A percentile compares a stretch with the other conserved stretches of the same genome.
Conservation (phyloP, 2,888 invertebrate genomes). For the Endotricha flammealis region DNA sequence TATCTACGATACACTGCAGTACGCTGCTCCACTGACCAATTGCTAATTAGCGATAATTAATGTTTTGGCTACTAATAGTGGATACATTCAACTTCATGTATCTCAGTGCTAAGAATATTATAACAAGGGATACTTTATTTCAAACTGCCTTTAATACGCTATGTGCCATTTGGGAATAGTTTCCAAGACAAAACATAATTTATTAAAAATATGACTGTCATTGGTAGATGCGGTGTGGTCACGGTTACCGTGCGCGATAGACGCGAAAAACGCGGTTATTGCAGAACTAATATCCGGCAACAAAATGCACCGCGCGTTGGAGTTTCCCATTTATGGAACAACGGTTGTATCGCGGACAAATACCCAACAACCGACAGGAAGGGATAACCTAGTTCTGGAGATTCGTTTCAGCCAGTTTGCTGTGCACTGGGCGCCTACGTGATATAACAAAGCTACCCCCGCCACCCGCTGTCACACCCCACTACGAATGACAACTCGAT, state of each 20-base stretch:
- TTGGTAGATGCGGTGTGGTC: too few species aligned
- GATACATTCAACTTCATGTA: too few species aligned
- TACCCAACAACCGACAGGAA: slow-evolving; percentile 12
- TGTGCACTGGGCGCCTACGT: slow-evolving; percentile 8
- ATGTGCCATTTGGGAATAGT: too few species aligned
- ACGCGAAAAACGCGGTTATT: slow-evolving; percentile 15
- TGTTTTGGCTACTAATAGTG: too few species aligned
- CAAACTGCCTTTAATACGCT: too few species aligned
- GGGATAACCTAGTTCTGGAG: slow-evolving; percentile 18
- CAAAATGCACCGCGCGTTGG: slow-evolving; percentile 5
- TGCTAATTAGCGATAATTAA: too few species aligned
- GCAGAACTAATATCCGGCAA: slow-evolving; percentile 20
- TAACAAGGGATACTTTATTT: too few species aligned
- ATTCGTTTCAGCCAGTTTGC: slow-evolving; percentile 19
- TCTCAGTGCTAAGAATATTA: too few species aligned
- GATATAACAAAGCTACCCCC: slow-evolving; percentile 8
- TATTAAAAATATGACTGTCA: too few species aligned
- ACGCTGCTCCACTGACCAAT: too few species aligned
- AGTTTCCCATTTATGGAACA: slow-evolving; percentile 15
- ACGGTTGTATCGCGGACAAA: slow-evolving; percentile 10
- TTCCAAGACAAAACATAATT: too few species aligned
- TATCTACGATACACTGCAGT: background rate
- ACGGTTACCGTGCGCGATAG: too few species aligned
- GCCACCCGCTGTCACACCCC: background rate
- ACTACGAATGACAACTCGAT: background rate